phyloP scores from a whole-genome alignment of 35 echinoderm and acorn worm species.

The Ophiothrix spiculata region DNA sequence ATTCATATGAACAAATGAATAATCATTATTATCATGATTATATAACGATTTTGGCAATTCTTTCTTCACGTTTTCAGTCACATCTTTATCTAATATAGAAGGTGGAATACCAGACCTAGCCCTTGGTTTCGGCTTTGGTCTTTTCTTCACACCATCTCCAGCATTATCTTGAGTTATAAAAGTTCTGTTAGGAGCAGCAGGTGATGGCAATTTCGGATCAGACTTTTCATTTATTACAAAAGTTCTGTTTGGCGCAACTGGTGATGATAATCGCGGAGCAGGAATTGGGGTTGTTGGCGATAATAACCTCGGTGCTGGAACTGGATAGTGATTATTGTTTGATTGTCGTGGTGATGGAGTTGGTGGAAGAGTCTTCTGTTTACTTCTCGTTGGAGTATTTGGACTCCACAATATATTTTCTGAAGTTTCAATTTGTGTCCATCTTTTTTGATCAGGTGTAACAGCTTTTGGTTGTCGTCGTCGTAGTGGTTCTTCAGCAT shows the following conservation, averaged over 20 bases:
- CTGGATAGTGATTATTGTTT: no score
- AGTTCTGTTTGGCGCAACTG: background rate
- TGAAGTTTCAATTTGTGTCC: conserved; percentile 8
- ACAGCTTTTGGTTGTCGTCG: conserved; percentile 4
- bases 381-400: background rate
- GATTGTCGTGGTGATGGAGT: background rate
- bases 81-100: background rate
- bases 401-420: background rate
- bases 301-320: background rate
- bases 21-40: no score
- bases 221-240: no score
- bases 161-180: background rate
- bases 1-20: no score
- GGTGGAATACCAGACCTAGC: background rate
- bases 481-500: background rate
- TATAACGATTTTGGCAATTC: no score
- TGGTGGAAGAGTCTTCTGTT: background rate
- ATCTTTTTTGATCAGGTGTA: conserved; percentile 12
- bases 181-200: background rate
- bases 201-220: no score
- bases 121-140: background rate
- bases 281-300: no score
- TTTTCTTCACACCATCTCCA: background rate
- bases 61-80: no score
- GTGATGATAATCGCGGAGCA: background rate